Evolutionary conservation across 2,888 invertebrate species (phyloP), one percentile per base, ranked within the genome.

Genomic region (Lagria hirta): DNA sequence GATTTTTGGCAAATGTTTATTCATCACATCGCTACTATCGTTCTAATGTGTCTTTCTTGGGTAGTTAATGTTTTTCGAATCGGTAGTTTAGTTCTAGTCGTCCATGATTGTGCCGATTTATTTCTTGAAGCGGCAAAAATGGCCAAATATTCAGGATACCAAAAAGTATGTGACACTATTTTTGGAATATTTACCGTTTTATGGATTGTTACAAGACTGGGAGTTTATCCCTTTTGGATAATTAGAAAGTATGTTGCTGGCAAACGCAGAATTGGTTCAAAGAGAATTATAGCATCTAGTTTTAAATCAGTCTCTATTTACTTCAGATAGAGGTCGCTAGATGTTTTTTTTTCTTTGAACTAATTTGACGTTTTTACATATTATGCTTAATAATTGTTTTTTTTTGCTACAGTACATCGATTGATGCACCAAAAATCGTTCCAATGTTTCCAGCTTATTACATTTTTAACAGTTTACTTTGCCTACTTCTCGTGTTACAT

Each of bases 1-100:
- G 92, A 93, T 74, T 97, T 98, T 73, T 92, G 92, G 88, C 94
- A 97, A 77, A 98, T 98, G 94, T 95, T 98, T 72, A 77, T 95
- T 37, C 98, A 99, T 75, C 98, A 99, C 69, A 81, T 95, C 64
- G 92, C 93, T 11, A 96, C 98, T 22, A 86, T 99, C 55, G 72
- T 84, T 22, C 79, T 99, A 48, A 81, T 99, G 75, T 83, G 83
- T 38, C 86, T 97, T 69, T 96, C 96, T 51, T 99, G 96, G 94
- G 83, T 91, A 3, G 89, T 90, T 71, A 98, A 97, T 73, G 79
- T 97, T 58, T 87, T 90, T 61, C 82, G 91, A 49, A 85, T 95
- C 55, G 99, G 98, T 17, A 87, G 92, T 0, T 74, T 99, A 37
- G 92, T 98, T 10, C 75, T 94, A 32, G 71, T 92, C 32, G 77